These are phyloP conservation scores for Microcebus ravelobensis DNA, from an alignment of 2,113 vertebrate genomes.

Conservation along the genomic window DNA sequence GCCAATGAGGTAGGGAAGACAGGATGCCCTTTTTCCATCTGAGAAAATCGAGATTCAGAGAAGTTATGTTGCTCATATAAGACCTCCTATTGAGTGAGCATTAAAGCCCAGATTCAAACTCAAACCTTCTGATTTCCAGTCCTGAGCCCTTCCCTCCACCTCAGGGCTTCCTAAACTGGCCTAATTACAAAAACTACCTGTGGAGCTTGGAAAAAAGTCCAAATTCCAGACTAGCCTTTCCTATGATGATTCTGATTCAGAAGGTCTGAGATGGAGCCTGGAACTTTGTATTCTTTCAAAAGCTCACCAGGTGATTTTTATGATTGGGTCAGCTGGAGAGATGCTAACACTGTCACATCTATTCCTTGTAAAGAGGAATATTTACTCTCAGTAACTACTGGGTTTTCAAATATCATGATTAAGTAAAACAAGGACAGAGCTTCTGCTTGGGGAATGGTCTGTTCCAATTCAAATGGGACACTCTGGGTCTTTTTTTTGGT, in stretches of 20 bases:
- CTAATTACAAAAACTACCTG: neutral
- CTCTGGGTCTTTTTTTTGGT: neutral
- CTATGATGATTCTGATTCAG: neutral
- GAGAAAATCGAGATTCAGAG: neutral
- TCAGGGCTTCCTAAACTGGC: neutral
- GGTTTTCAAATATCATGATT: neutral
- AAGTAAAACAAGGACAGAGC: neutral
- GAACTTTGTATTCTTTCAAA: neutral
- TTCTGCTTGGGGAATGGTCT: neutral
- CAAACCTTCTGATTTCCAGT: neutral
- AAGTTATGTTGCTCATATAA: neutral
- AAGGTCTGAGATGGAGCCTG: neutral
- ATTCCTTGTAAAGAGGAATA: neutral
- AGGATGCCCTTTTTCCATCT: neutral
- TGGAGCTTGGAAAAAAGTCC: neutral
- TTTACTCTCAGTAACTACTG: neutral
- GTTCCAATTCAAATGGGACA: neutral
- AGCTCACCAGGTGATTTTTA: neutral
- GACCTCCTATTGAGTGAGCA: neutral
- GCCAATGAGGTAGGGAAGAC: neutral
- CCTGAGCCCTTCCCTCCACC: neutral
- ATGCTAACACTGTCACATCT: neutral
- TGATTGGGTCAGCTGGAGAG: neutral
- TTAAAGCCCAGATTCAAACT: neutral
- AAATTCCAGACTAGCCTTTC: neutral